These are phyloP conservation scores for Gorsachius goisagi DNA, from an alignment of 2,113 vertebrate genomes.

Conservation along the genomic window DNA sequence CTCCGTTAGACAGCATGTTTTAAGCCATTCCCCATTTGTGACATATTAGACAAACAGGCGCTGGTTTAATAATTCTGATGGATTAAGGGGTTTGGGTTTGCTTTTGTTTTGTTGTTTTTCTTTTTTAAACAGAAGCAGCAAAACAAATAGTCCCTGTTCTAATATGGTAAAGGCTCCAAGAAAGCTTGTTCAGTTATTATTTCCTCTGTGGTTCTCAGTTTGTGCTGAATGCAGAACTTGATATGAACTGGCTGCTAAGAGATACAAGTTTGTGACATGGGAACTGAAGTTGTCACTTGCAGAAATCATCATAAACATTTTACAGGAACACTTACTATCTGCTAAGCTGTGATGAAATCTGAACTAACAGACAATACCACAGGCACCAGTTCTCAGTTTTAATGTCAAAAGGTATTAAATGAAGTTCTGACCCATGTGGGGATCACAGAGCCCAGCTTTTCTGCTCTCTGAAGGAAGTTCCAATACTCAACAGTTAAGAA, in stretches of 20 bases:
- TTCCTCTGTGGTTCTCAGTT: not conserved
- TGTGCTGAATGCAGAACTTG: not conserved
- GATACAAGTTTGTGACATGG: not conserved
- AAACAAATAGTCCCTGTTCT: not conserved
- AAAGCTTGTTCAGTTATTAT: not conserved
- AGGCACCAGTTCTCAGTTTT: constrained; percentile 3
- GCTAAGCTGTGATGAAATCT: not conserved
- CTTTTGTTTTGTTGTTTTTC: not conserved
- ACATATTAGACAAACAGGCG: not conserved
- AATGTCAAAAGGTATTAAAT: constrained; percentile 30
- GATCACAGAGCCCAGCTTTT: not conserved
- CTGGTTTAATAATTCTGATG: not conserved
- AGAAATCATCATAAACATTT: constrained; percentile 18
- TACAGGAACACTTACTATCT: not conserved
- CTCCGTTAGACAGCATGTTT: not conserved
- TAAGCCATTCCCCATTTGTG: not conserved
- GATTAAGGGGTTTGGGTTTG: not conserved
- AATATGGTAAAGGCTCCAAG: not conserved
- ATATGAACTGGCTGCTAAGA: not conserved
- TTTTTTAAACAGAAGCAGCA: not conserved
- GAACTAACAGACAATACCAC: constrained; percentile 23
- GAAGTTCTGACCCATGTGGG: constrained; percentile 18
- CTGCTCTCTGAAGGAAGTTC: not conserved
- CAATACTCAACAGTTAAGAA: not conserved
- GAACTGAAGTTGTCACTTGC: not conserved